phyloP scores from a whole-genome alignment of 1,140 invertebrate species.

The Hyles euphorbiae region DNA sequence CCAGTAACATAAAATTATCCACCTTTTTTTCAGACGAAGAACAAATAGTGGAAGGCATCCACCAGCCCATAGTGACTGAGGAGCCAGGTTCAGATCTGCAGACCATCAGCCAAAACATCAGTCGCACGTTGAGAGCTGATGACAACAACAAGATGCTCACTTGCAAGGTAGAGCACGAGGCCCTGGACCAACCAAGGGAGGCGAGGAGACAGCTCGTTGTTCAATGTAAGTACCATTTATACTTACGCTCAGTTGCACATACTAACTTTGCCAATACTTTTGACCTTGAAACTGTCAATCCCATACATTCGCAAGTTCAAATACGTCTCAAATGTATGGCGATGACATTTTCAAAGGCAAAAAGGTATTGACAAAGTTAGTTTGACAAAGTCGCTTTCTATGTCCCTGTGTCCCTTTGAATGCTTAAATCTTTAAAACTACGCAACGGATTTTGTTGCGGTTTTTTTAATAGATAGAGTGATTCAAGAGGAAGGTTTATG shows the following conservation, averaged over 20 bases:
- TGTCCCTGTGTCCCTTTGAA: too few species aligned
- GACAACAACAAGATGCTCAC: slow-evolving; percentile 80
- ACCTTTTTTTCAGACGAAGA: slow-evolving; percentile 74
- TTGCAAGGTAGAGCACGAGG: slow-evolving; percentile 81
- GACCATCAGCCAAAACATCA: slow-evolving; percentile 80
- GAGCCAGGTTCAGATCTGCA: slow-evolving; percentile 68
- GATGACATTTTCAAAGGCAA: too few species aligned
- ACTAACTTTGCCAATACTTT: too few species aligned
- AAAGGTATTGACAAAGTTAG: too few species aligned
- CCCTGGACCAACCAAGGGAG: slow-evolving; percentile 63
- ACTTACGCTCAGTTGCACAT: neutral
- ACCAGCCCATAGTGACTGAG: slow-evolving; percentile 69
- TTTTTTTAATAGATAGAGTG: too few species aligned
- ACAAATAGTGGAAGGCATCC: slow-evolving; percentile 75
- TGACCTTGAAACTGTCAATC: too few species aligned
- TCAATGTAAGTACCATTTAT: slow-evolving; percentile 75
- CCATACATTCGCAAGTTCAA: too few species aligned
- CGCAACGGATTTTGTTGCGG: too few species aligned
- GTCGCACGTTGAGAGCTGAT: slow-evolving; percentile 76
- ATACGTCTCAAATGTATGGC: too few species aligned
- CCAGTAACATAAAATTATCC: neutral
- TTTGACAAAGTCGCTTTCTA: too few species aligned
- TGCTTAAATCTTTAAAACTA: too few species aligned
- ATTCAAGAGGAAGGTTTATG: too few species aligned
- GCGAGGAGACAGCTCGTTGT: slow-evolving; percentile 76